A percentile compares a stretch with the other conserved stretches of the same genome.
phyloP scores from a whole-genome alignment of 2,888 invertebrate species.

The Phoenoteleia sp. region DNA sequence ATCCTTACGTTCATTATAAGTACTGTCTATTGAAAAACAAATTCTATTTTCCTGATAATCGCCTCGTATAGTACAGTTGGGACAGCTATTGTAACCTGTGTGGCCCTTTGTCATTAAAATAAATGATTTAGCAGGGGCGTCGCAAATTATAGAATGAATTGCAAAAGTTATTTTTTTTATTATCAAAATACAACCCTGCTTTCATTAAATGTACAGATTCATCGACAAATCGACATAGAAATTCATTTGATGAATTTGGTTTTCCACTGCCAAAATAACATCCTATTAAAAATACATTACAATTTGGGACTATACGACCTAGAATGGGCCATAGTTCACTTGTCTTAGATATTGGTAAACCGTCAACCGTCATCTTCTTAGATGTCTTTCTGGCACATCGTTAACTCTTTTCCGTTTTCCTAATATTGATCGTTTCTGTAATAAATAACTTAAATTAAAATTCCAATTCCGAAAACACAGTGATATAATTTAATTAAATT shows the following conservation, averaged over 20 bases:
- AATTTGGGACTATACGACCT: not conserved
- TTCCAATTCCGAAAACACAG: too few relatives aligned
- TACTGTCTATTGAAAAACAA: not conserved
- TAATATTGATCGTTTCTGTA: too few relatives aligned
- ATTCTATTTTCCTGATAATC: not conserved
- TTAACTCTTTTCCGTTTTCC: too few relatives aligned
- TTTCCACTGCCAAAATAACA: not conserved
- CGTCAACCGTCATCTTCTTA: not conserved
- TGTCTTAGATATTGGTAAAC: not conserved
- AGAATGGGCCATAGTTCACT: not conserved
- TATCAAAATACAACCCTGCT: not conserved
- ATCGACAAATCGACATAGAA: not conserved
- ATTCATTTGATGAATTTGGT: not conserved
- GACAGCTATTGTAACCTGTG: not conserved
- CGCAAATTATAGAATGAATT: not conserved
- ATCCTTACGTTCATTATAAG: not conserved
- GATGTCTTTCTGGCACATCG: too few relatives aligned
- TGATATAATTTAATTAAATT: too few relatives aligned
- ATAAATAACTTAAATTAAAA: too few relatives aligned
- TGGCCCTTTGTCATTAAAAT: not conserved
- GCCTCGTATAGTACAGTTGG: not conserved
- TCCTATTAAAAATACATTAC: slow-evolving; percentile 1
- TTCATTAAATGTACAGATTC: not conserved
- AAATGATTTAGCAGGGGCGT: slow-evolving; percentile 5
- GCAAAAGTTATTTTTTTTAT: not conserved